Base-by-base conservation (phyloP, 1,140 invertebrate species). In the Mercenaria mercenaria region DNA sequence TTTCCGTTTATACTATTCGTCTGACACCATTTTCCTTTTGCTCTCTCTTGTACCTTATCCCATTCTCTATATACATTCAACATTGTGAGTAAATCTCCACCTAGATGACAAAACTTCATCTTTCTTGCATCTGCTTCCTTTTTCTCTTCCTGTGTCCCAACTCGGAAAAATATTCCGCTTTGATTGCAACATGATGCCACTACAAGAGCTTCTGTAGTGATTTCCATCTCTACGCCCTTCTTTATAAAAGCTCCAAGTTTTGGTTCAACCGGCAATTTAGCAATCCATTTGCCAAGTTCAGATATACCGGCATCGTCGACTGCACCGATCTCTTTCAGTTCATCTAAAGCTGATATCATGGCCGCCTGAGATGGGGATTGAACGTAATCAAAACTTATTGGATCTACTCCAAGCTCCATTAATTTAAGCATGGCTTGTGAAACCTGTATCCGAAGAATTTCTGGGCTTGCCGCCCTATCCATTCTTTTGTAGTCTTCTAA, bases 31-130 rank as follows among this genome's bases (percentile, higher is more conserved):
- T 76, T 90, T 4, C 86, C 91, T 86, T 93, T 93, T 50, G 91
- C 23, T n/a, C 91, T 91, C 82, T 94, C 93, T 34, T 86, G 80
- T 32, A 91, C 76, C 15, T 79, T 67, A 72, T 91, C 61, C 93
- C 94, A 95, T 64, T 90, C 90, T 93, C 97, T 97, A 94, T 97
- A 99, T n/a, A 99, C 97, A 95, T 99, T 99, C 0, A 99, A 95
- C 47, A 99, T 96, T 20, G 98, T 99, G 4, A 99, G 97, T 94
- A 99, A 98, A 96, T 99, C 99, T 15, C 99, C 99, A 92, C 98
- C 97, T 29, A 97, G 96, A 0, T 98, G 98, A 84, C 93, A 93
- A 89, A 94, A 95, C 23, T 97, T 95, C 95, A 99, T 98, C 95
- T 99, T 99, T 43, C 87, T 83, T 85, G 90, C 83, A 34, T 97